Percentiles rank a stretch among this genome's conserved stretches.
These are phyloP conservation scores for Homarus americanus DNA, from an alignment of 1,140 invertebrate species.

Conservation along the genomic window DNA sequence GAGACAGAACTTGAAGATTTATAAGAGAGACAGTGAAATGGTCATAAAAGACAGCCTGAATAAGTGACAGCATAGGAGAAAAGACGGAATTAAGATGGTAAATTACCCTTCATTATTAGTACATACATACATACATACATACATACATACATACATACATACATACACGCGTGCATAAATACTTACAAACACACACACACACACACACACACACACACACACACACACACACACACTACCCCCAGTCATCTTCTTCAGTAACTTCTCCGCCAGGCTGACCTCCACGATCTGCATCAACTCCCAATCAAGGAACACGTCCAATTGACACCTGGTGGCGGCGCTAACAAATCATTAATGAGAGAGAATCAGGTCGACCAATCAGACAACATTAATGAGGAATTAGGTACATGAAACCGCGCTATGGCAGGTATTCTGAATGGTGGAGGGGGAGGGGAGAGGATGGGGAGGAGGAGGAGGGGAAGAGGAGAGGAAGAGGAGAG, in stretches of 20 bases:
- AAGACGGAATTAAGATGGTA: too few species aligned
- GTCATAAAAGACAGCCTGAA: too few species aligned
- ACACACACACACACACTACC: not conserved
- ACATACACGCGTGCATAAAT: not conserved
- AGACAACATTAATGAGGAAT: constrained; percentile 53
- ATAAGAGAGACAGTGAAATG: not conserved
- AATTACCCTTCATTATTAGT: too few species aligned
- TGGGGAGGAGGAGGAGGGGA: not conserved
- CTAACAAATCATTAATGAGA: constrained; percentile 58
- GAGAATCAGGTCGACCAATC: constrained; percentile 34
- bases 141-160: constrained; percentile 1
- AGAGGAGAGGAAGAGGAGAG: not conserved
- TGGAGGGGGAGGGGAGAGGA: not conserved
- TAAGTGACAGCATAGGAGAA: not conserved
- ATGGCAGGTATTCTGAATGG: constrained; percentile 21
- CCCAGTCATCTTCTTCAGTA: not conserved
- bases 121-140: constrained; percentile 14
- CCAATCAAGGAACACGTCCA: constrained; percentile 18
- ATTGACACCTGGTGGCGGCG: not conserved
- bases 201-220: not conserved
- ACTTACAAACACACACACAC: not conserved
- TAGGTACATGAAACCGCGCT: constrained; percentile 19
- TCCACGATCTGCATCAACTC: not conserved
- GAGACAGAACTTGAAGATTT: not conserved
- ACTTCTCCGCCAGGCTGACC: not conserved